Evolutionary conservation across 1,140 invertebrate species (phyloP).

Genomic region (Pseudomyrmex gracilis): DNA sequence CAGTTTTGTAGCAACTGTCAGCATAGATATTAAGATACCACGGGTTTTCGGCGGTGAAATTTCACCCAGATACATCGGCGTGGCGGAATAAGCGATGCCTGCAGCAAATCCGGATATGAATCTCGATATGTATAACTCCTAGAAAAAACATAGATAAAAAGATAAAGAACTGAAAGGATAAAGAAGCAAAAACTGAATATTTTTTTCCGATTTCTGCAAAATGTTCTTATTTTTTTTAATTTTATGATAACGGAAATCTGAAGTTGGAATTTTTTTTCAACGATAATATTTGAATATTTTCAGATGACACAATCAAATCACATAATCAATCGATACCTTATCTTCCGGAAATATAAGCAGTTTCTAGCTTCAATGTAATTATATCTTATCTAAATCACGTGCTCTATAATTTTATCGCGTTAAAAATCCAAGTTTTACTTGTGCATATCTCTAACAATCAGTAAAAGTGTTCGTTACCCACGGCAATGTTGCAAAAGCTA

Average conservation of each 20-base stretch:
- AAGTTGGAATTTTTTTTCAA: too few relatives aligned
- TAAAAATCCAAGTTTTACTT: too few relatives aligned
- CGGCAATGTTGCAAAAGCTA: constrained; percentile 85
- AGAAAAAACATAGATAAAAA: neutral
- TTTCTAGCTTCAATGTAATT: neutral
- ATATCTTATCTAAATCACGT: neutral
- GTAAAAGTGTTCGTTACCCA: constrained; percentile 66
- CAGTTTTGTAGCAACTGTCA: constrained; percentile 85
- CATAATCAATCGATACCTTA: too few relatives aligned
- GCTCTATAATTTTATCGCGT: too few relatives aligned
- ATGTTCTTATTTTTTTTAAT: too few relatives aligned
- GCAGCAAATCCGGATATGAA: constrained; percentile 87
- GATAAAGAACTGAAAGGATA: neutral
- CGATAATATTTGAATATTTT: too few relatives aligned
- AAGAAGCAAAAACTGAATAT: neutral
- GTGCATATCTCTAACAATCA: neutral
- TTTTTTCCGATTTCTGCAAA: too few relatives aligned
- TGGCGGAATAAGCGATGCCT: constrained; percentile 87
- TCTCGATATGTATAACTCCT: constrained; percentile 67
- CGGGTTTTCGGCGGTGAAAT: constrained; percentile 88
- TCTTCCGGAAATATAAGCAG: too few relatives aligned
- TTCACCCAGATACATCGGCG: constrained; percentile 88
- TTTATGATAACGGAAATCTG: too few relatives aligned
- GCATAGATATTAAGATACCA: constrained; percentile 88
- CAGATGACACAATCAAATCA: too few relatives aligned